Percentiles rank a stretch among this genome's conserved stretches.
Conservation (phyloP, 2,888 invertebrate species). For the Eupithecia subumbrata region DNA sequence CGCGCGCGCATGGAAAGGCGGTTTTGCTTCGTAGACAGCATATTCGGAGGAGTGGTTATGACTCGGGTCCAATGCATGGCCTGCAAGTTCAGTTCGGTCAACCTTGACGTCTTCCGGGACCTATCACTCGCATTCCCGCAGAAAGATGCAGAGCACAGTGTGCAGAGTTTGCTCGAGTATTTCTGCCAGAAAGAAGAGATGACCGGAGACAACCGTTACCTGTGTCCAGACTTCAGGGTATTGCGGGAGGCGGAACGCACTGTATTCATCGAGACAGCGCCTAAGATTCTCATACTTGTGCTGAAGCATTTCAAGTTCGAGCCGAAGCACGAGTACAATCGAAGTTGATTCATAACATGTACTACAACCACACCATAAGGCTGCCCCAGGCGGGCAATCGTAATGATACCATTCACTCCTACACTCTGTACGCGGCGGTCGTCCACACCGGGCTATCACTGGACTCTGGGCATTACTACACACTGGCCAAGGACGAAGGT, state of each 20-base stretch:
- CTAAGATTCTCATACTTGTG: constrained; percentile 91
- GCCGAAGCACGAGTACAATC: constrained; percentile 86
- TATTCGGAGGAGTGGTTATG: constrained; percentile 90
- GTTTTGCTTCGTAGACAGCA: constrained; percentile 84
- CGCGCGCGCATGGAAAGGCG: constrained; percentile 58
- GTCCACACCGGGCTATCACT: constrained; percentile 93
- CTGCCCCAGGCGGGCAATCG: constrained; percentile 69
- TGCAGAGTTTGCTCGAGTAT: constrained; percentile 91
- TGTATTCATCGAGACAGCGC: constrained; percentile 86
- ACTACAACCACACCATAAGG: constrained; percentile 83
- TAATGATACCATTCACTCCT: constrained; percentile 64
- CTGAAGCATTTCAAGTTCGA: constrained; percentile 89
- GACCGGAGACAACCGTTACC: constrained; percentile 91
- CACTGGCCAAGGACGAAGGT: constrained; percentile 88
- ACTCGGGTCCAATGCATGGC: constrained; percentile 89
- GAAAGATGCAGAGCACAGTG: constrained; percentile 79
- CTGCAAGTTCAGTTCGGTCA: constrained; percentile 89
- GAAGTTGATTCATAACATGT: constrained; percentile 90
- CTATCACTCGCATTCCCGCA: constrained; percentile 91
- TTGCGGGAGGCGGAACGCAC: constrained; percentile 89
- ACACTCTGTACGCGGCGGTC: constrained; percentile 91
- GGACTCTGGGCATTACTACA: constrained; percentile 95
- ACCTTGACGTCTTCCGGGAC: constrained; percentile 91
- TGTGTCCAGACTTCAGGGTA: constrained; percentile 89
- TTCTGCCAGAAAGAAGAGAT: constrained; percentile 91